Evolutionary conservation across 2,113 vertebrate genomes (phyloP).

Genomic region (Cololabis saira): DNA sequence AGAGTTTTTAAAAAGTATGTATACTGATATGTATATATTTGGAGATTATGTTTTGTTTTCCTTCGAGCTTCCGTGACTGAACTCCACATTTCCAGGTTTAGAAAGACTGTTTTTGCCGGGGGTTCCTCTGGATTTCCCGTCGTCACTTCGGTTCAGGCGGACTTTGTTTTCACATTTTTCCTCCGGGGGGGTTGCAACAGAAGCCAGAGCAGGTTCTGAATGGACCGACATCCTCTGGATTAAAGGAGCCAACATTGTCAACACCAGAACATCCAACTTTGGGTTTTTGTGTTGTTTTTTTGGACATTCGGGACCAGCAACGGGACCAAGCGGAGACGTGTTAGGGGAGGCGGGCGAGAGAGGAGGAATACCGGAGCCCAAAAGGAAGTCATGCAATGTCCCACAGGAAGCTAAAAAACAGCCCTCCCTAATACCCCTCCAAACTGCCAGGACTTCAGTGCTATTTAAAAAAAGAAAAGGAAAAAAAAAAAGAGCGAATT

Average conservation of each 20-base stretch:
- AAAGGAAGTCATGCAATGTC: conserved; percentile 60
- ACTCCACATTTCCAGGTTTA: conserved; percentile 52
- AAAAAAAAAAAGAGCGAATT: conserved; percentile 12
- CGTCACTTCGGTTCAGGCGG: neutral
- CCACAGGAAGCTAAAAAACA: conserved; percentile 68
- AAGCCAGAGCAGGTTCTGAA: conserved; percentile 6
- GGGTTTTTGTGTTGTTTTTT: conserved; percentile 3
- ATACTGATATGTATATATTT: conserved; percentile 38
- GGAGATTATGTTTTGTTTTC: conserved; percentile 47
- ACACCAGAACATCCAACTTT: conserved; percentile 4
- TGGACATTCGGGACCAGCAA: conserved; percentile 7
- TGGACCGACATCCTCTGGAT: neutral
- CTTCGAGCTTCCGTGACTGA: conserved; percentile 61
- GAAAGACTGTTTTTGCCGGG: neutral
- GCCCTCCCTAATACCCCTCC: conserved; percentile 32
- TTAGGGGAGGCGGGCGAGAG: conserved; percentile 2
- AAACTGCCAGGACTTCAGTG: conserved; percentile 60
- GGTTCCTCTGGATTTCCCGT: conserved; percentile 11
- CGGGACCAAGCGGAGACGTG: conserved; percentile 23
- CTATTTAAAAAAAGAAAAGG: conserved; percentile 28
- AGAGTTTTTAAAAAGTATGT: conserved; percentile 39
- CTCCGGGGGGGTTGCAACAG: neutral
- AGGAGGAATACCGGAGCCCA: conserved; percentile 31
- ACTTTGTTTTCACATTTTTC: neutral
- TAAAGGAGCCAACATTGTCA: conserved; percentile 33